These are phyloP conservation scores for Junco hyemalis DNA, from an alignment of 2,113 vertebrate genomes.

Conservation along the genomic window DNA sequence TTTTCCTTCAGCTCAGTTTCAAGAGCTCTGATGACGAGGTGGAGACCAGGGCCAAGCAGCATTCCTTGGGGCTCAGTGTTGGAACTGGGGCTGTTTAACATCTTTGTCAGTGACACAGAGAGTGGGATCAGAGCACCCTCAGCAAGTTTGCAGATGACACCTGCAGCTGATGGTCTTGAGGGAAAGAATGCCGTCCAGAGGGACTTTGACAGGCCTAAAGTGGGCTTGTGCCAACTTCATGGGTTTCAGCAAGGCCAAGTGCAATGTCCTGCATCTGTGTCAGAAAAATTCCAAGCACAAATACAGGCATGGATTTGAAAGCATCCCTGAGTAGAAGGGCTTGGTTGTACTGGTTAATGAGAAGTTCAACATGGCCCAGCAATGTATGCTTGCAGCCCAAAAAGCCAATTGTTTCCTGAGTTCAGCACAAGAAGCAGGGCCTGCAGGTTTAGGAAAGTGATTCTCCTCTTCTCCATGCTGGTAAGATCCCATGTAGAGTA, in stretches of 20 bases:
- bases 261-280: background rate
- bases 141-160: background rate
- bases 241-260: background rate
- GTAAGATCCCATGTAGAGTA: background rate
- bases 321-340: background rate
- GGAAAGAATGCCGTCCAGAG: background rate
- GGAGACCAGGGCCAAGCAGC: background rate
- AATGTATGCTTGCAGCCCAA: background rate
- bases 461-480: background rate
- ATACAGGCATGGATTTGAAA: background rate
- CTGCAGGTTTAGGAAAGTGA: background rate
- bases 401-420: background rate
- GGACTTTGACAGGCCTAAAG: background rate
- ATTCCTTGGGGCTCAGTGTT: background rate
- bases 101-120: background rate
- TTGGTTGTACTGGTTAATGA: background rate
- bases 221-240: background rate
- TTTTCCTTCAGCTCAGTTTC: conserved; percentile 50
- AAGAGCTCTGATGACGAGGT: background rate
- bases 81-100: background rate
- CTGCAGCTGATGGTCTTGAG: background rate
- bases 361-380: background rate
- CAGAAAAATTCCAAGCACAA: background rate
- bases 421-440: background rate
- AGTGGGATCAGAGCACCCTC: background rate